Conservation (phyloP, 1,140 invertebrate genomes). For the Nebria ingens region DNA sequence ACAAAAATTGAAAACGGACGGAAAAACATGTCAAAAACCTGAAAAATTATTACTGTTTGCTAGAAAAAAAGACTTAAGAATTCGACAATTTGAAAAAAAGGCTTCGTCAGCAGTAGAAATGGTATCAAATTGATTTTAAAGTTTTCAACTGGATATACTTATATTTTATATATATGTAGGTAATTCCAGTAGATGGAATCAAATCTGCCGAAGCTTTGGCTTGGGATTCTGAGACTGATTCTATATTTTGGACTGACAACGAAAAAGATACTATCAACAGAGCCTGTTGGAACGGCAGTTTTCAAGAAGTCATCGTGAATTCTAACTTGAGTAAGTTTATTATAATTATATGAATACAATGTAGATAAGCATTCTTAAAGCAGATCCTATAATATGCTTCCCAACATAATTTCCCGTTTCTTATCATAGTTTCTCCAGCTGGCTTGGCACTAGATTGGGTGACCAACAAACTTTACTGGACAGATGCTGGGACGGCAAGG, state of each 20-base stretch:
- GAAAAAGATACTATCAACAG: slow-evolving; percentile 71
- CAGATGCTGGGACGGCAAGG: slow-evolving; percentile 66
- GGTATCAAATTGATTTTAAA: slow-evolving; percentile 27
- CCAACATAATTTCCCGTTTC: too few relatives aligned
- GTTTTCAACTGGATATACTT: slow-evolving; percentile 16
- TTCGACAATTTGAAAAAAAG: slow-evolving; percentile 53
- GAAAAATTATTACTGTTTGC: slow-evolving; percentile 73
- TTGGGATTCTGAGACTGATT: slow-evolving; percentile 69
- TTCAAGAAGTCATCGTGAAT: slow-evolving; percentile 54
- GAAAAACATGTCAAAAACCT: slow-evolving; percentile 59
- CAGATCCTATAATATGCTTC: neutral
- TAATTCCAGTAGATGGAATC: slow-evolving; percentile 68
- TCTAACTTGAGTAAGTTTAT: slow-evolving; percentile 52
- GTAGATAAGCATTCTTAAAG: neutral
- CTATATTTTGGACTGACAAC: slow-evolving; percentile 82
- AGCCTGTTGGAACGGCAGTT: slow-evolving; percentile 63
- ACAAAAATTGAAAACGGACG: slow-evolving; percentile 59
- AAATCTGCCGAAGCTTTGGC: slow-evolving; percentile 73
- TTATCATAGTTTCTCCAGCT: slow-evolving; percentile 49
- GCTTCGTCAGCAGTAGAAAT: slow-evolving; percentile 29
- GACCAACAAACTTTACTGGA: slow-evolving; percentile 81
- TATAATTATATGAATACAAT: slow-evolving; percentile 10
- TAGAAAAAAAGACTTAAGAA: slow-evolving; percentile 67
- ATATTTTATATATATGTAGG: slow-evolving; percentile 36
- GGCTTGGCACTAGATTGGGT: slow-evolving; percentile 79